Evolutionary conservation across 2,888 invertebrate genomes (phyloP).

Genomic region (Xestoiulus laeticollis): DNA sequence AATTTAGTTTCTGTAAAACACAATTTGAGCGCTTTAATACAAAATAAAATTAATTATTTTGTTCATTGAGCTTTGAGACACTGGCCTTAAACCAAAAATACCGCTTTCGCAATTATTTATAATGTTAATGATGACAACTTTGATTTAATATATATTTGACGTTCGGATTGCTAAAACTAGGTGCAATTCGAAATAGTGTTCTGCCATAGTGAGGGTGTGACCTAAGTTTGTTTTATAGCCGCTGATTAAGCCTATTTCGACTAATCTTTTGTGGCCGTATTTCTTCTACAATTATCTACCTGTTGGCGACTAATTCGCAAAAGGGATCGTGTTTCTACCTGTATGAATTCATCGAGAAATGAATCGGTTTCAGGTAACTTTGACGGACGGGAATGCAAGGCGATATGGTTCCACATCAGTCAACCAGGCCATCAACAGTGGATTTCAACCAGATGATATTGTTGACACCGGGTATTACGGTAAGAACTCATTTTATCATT

Average conservation of each 20-base stretch:
- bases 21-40: not conserved
- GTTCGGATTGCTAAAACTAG: not conserved
- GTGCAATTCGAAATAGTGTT: not conserved
- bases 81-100: too few species aligned
- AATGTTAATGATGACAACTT: too few species aligned
- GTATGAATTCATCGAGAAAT: conserved; percentile 44
- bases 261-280: not conserved
- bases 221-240: not conserved
- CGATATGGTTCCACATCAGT: conserved; percentile 48
- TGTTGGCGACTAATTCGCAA: not conserved
- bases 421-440: conserved; percentile 30
- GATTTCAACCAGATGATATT: conserved; percentile 41
- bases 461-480: conserved; percentile 52
- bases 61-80: not conserved
- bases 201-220: not conserved
- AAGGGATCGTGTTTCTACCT: not conserved
- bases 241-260: conserved; percentile 37
- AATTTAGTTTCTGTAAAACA: not conserved
- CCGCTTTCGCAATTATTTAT: not conserved
- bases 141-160: not conserved
- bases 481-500: not conserved
- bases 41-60: not conserved
- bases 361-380: conserved; percentile 50
- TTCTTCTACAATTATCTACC: not conserved
- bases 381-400: not conserved